Evolutionary conservation across 1,140 invertebrate species (phyloP), one percentile per base, ranked within the genome.

Genomic region (Anoplolepis gracilipes): DNA sequence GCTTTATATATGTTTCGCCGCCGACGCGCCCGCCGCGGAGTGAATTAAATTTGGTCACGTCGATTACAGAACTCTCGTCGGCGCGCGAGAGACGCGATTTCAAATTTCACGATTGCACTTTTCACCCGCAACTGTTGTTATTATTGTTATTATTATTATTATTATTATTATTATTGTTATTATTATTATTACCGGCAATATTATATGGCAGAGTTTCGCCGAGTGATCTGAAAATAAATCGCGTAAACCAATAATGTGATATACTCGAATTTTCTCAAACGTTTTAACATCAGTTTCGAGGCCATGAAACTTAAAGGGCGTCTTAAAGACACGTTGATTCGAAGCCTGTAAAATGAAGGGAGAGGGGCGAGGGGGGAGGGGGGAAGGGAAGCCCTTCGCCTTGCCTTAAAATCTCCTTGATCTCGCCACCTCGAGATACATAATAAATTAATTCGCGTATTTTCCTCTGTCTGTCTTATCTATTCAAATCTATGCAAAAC

Each of bases 401-500:
- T 72, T 70, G 76, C 57, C 28, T 85, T 84, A 84, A 88, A n/a
- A 86, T 64, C 88, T 85, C 28, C 55, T 57, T 77, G 79, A 86
- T 92, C 91, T 88, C 82, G 77, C 85, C 90, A 91, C 59, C 87
- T 89, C 87, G 89, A 93, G 92, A 93, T 94, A 94, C 93, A 94
- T 94, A 94, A 94, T 95, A 94, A 95, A 95, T 94, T 95, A 94
- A 95, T 95, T 94, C 93, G 92, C 92, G 91, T 92, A 92, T 93
- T 92, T 92, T 92, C 92, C 87, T n/a, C n/a, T 88, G 85, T 88
- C 85, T 79, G 87, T 88, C 91, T 94, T 94, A 94, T 94, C 94
- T 94, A 95, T 94, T 95, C 93, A 94, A 94, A 95, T 95, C 93
- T 94, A 95, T 95, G 94, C 94, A 94, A 94, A 95, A 93, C 92